These are phyloP conservation scores for Oreortyx pictus DNA, from an alignment of 2,797 vertebrate species.

Conservation along the genomic window DNA sequence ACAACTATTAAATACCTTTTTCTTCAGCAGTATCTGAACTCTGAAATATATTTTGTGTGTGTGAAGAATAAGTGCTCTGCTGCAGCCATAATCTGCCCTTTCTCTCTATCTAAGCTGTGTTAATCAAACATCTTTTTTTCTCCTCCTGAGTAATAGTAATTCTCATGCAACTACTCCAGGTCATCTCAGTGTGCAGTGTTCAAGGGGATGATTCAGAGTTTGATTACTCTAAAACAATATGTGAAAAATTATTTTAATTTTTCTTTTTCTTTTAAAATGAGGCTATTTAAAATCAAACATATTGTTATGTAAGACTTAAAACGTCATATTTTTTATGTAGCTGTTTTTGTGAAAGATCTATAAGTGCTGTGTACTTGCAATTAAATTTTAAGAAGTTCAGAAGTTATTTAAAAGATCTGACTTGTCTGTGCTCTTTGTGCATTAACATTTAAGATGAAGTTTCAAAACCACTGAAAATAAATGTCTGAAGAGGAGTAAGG, in stretches of 20 bases:
- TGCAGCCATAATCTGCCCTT: not conserved
- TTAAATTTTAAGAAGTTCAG: not conserved
- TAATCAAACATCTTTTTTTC: not conserved
- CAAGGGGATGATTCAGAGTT: not conserved
- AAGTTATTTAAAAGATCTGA: not conserved
- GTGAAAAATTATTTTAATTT: not conserved
- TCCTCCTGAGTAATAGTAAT: not conserved
- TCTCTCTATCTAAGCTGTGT: not conserved
- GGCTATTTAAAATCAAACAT: not conserved
- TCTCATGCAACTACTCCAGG: not conserved
- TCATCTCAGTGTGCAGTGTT: not conserved
- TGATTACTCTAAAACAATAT: not conserved
- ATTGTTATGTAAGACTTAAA: not conserved
- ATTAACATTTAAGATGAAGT: not conserved
- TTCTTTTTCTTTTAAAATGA: not conserved
- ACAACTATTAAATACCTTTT: not conserved
- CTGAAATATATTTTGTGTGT: not conserved
- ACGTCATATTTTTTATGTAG: not conserved
- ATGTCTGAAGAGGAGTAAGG: not conserved
- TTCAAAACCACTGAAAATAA: not conserved
- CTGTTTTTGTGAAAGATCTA: not conserved
- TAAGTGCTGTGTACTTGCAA: not conserved
- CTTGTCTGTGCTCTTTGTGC: not conserved
- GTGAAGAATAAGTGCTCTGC: rapidly evolving
- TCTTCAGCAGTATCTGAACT: not conserved